Evolutionary conservation across 1,140 invertebrate genomes (phyloP).

Genomic region (Calliphora vicina): DNA sequence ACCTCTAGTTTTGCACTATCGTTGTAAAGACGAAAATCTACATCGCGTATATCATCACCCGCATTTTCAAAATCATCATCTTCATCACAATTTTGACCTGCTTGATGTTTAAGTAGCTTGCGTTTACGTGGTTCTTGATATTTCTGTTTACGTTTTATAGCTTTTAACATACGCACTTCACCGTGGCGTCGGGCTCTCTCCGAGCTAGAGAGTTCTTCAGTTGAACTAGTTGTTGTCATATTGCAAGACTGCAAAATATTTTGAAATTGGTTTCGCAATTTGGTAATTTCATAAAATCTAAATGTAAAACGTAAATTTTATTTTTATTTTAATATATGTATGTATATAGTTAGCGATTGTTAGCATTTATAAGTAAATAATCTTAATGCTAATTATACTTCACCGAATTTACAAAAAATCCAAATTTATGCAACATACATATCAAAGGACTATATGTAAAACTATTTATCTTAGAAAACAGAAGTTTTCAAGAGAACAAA

Average conservation of each 20-base stretch:
- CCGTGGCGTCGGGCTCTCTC: constrained; percentile 84
- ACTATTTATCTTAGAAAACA: no score
- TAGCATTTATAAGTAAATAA: no score
- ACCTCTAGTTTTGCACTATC: constrained; percentile 73
- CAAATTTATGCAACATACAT: no score
- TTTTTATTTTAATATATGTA: no score
- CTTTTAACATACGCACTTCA: constrained; percentile 84
- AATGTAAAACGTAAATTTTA: neutral
- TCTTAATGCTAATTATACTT: no score
- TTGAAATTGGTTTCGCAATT: constrained; percentile 89
- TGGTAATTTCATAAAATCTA: constrained; percentile 92
- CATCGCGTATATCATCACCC: constrained; percentile 83
- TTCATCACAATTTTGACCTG: constrained; percentile 49
- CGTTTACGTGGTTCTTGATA: constrained; percentile 72
- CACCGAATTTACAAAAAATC: no score
- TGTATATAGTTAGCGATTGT: no score
- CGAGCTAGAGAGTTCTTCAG: constrained; percentile 73
- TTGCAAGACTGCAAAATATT: constrained; percentile 82
- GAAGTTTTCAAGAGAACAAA: no score
- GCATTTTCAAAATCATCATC: constrained; percentile 67
- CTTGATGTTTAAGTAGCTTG: constrained; percentile 74
- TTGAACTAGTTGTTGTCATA: constrained; percentile 59
- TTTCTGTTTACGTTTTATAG: constrained; percentile 75
- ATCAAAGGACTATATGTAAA: no score
- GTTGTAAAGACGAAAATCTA: constrained; percentile 87